Base-by-base conservation (phyloP, 2,797 vertebrate genomes). In the Myripristis jacobus region DNA sequence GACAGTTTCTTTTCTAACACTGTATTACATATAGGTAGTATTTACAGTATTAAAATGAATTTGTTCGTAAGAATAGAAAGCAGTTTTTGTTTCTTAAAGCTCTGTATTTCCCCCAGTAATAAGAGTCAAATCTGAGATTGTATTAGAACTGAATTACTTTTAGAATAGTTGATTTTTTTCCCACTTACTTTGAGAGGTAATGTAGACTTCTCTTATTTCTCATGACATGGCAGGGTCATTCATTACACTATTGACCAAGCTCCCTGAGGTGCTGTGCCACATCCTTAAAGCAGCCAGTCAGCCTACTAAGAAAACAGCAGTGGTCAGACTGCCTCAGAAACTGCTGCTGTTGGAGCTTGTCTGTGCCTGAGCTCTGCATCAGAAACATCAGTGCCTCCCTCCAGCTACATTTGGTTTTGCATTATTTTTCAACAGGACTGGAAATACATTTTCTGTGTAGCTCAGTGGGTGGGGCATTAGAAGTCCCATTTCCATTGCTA, bases 221-320 rank as follows among this genome's bases (percentile, higher is more conserved):
- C 9, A 8, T 50, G 41, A 53, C 29, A 76, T 8, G 24, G 48
- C 21, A 6, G 2, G 0, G 55, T 11, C 66, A 15, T 55, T 64
- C 10, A 19, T 4, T 4, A 25, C 15, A 3, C 12, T 54, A 24
- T 12, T 47, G 65, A 68, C 9, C 11, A 22, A 10, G 36, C 27
- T 63, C 38, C 55, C 2, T 21, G 4, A 9, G 38, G 52, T 12
- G 55, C 13, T 54, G 10, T 4, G 25, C 9, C 12, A 31, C 31
- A 16, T 65, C 16, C 36, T 70, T 64, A 52, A 55, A 65, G 65
- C 60, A 66, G 47, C 22, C 41, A 22, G 65, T 71, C 21, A 50
- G 54, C 8, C 0, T 62, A 22, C 16, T 56, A 51, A 2, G 18
- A 19, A 21, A 18, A 2, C 24, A 21, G 55, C 69, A 58, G 27